Base-by-base conservation (phyloP, 2,888 invertebrate species). In the Bombylius major region DNA sequence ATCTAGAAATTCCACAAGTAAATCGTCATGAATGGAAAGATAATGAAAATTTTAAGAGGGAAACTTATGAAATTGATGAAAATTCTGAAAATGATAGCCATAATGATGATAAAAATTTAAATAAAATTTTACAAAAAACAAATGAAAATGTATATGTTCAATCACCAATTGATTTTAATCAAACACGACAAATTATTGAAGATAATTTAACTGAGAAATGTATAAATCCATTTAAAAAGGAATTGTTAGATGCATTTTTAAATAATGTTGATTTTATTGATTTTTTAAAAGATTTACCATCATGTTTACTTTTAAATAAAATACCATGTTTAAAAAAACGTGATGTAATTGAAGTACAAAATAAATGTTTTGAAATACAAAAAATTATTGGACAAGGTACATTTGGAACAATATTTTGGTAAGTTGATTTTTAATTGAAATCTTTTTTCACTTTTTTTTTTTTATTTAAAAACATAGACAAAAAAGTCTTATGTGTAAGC, bases 311-410 rank as follows among this genome's bases (percentile, higher is more conserved):
- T 67, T 73, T 80, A 9, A 73, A 78, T 55, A 76, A 76, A 51
- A 72, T 82, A 47, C 79, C 79, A 9, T 80, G 80, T 61, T 61
- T 84, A 59, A 75, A 75, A 64, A 67, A 70, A 57, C 73, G 71
- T 6, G 67, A 74, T 3, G 66, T 67, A 12, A 63, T 80, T 42
- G 68, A 69, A 51, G 72, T 82, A 36, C 79, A 79, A 5, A 73
- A 73, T 60, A 78, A 77, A 55, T 75, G 75, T 59, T 84, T 81
- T 63, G 73, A 80, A 9, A 73, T 86, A 59, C 80, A 82, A 55
- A 87, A 86, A 71, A 79, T 84, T 65, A 77, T 90, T 61, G 90
- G 89, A 8, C 87, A 89, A 77, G 91, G 91, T 48, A 83, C 86
- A 55, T 92, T 86, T 68, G 92, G 90, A 33, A 84, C 84, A 48